Base-by-base conservation (phyloP, 2,888 invertebrate species). In the Rhogogaster chlorosoma region DNA sequence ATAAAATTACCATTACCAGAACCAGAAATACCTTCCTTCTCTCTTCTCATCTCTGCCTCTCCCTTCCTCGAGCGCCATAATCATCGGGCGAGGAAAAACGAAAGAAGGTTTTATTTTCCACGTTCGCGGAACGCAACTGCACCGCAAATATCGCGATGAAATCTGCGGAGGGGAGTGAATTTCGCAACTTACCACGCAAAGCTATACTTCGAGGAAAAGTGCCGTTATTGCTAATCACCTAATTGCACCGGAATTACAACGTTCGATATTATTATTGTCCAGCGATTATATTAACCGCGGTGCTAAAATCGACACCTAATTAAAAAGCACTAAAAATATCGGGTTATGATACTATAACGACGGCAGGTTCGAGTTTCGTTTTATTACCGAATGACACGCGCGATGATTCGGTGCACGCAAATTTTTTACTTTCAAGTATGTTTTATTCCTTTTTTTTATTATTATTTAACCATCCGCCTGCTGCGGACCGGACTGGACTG, bases 1-100 rank as follows among this genome's bases (percentile, higher is more conserved):
- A 92, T 92, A 92, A 92, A 92, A 92, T 92, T 91, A 92, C 89
- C 90, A 91, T 90, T 89, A 88, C 89, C 90, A 88, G 88, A 88
- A 90, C 67, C 42, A 83, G 67, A 83, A 83, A 83, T 83, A 83
- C 7, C 32, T 32, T 57, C 10, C 42, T 15, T 38, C 18, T 71
- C 71, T 67, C 80, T 77, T n/a, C 61, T 64, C 53, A 49, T 77
- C 53, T 36, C 42, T 70, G 42, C 15, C 70, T 84, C 53, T 78
- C 45, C 32, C 70, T 70, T 70, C 36, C 53, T 84, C 70, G 29
- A 49, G 15, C 6, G 2, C 32, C 61, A 26, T 61, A 61, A 61
- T 61, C 61, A 12, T 61, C 26, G 10, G 12, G 4, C 0, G 12
- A 61, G 12, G 12, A 61, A 61, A 61, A 61, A 61, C 9, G 22